These are phyloP conservation scores for Climacteris rufus DNA, from an alignment of 2,113 vertebrate genomes.

Conservation along the genomic window DNA sequence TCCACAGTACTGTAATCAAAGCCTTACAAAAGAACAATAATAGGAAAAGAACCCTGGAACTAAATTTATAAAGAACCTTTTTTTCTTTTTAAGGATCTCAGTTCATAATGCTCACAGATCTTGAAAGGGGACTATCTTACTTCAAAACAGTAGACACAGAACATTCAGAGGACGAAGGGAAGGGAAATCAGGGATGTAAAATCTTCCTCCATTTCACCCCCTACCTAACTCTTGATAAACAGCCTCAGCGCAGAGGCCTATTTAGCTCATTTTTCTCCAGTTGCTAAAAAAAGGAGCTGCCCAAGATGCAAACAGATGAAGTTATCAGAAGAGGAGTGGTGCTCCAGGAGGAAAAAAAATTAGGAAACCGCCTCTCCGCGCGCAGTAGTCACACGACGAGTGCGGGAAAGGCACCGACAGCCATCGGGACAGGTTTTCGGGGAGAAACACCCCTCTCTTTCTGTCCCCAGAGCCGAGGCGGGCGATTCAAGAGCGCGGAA, in stretches of 20 bases:
- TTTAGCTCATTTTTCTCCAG: background rate
- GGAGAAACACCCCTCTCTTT: accelerated
- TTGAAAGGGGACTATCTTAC: background rate
- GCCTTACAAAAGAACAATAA: background rate
- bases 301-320: background rate
- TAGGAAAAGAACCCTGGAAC: background rate
- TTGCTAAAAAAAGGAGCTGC: background rate
- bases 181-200: background rate
- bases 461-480: accelerated
- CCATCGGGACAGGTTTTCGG: background rate
- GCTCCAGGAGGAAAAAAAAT: no score
- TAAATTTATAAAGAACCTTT: background rate
- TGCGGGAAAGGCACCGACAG: background rate
- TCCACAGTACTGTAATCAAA: background rate
- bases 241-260: background rate
- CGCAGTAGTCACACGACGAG: background rate
- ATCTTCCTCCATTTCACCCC: background rate
- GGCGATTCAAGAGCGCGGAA: background rate
- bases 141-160: background rate
- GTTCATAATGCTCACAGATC: background rate
- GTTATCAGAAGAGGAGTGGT: background rate
- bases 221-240: background rate
- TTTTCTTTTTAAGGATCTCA: background rate
- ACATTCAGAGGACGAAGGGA: background rate
- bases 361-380: no score